Conservation (phyloP, 2,113 vertebrate genomes). For the Hemiprocne comata region DNA sequence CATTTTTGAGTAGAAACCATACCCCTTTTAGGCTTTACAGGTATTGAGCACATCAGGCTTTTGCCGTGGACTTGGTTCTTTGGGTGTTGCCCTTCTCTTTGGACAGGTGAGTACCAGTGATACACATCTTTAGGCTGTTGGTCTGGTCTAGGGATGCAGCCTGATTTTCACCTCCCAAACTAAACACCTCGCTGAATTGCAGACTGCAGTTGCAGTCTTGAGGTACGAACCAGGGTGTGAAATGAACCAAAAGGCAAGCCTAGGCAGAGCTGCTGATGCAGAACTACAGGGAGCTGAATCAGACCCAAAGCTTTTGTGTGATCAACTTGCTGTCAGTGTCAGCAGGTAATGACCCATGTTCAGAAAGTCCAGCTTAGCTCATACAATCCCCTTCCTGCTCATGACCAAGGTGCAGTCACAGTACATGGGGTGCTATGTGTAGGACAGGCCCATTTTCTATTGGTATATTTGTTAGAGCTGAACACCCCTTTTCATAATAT, state of each 20-base stretch:
- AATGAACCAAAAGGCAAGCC: not conserved
- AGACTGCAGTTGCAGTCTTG: not conserved
- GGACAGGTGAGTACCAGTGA: not conserved
- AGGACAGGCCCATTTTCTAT: not conserved
- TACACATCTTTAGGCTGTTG: not conserved
- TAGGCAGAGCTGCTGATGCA: not conserved
- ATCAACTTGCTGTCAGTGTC: not conserved
- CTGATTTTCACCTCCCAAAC: not conserved
- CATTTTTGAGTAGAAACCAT: not conserved
- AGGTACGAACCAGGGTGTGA: not conserved
- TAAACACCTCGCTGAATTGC: not conserved
- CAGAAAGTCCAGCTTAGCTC: not conserved
- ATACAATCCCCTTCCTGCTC: not conserved
- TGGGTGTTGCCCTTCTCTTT: not conserved
- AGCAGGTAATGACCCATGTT: not conserved
- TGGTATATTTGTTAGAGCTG: not conserved
- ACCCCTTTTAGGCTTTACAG: not conserved
- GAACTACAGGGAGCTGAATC: not conserved
- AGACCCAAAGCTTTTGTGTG: not conserved
- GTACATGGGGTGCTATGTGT: accelerated
- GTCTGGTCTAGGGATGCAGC: not conserved
- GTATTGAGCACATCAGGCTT: not conserved
- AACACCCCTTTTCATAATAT: not conserved
- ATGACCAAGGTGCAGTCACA: not conserved
- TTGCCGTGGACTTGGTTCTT: not conserved